phyloP scores from a whole-genome alignment of 2,797 vertebrate species.

The Rhynchonycteris naso region DNA sequence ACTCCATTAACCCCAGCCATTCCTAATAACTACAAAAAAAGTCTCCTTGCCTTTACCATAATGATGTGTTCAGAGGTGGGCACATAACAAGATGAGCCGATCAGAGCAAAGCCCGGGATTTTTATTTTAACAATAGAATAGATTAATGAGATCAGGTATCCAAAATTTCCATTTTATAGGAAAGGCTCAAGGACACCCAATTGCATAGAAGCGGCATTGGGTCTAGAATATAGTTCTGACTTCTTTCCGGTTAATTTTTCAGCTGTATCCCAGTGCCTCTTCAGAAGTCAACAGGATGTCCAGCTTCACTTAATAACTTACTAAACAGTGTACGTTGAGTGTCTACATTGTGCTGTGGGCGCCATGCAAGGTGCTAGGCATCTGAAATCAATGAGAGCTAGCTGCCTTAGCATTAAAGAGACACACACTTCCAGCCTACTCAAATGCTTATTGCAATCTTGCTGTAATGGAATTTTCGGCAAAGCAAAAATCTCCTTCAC shows the following conservation, averaged over 20 bases:
- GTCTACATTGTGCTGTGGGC: accelerated
- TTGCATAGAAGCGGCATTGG: not conserved
- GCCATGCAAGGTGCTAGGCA: not conserved
- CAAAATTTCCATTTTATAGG: not conserved
- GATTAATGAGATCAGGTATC: not conserved
- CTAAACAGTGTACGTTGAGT: not conserved
- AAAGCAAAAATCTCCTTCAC: not conserved
- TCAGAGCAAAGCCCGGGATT: not conserved
- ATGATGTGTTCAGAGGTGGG: not conserved
- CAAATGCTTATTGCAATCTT: not conserved
- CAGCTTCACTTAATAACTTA: not conserved
- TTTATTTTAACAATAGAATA: not conserved
- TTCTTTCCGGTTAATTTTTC: not conserved
- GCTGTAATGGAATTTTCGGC: not conserved
- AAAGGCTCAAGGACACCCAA: not conserved
- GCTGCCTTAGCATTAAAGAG: not conserved
- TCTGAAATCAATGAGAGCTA: not conserved
- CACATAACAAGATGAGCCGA: not conserved
- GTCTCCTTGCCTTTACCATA: not conserved
- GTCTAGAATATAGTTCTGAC: not conserved
- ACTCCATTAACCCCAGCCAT: not conserved
- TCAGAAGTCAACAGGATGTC: not conserved
- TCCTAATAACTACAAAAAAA: not conserved
- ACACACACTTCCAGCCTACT: not conserved
- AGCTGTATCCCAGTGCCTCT: not conserved